Evolutionary conservation across 2,888 invertebrate genomes (phyloP).

Genomic region (Heliconius hortense): DNA sequence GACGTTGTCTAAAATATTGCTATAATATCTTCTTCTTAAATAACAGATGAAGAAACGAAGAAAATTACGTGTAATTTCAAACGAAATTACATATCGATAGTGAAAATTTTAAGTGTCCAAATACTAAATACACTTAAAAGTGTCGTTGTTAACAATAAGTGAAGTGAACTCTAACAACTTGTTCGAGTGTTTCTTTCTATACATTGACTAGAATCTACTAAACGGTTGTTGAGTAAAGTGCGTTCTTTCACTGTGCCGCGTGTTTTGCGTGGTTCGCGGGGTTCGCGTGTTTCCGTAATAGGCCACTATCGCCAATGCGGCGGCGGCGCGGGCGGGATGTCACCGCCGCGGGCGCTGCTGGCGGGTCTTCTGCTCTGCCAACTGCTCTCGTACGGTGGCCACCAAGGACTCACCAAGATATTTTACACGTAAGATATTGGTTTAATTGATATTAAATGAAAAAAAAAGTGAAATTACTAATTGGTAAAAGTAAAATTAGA

Average conservation of each 20-base stretch:
- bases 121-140: background rate
- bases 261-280: constrained; percentile 33
- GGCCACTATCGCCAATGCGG: constrained; percentile 75
- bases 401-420: constrained; percentile 81
- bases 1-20: background rate
- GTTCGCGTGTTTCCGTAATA: constrained; percentile 60
- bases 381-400: constrained; percentile 78
- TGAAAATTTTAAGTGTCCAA: background rate
- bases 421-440: constrained; percentile 72
- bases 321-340: constrained; percentile 74
- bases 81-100: constrained; percentile 10
- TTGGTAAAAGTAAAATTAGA: background rate
- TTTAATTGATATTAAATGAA: background rate
- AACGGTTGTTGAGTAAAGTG: constrained; percentile 24
- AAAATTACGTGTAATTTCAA: constrained; percentile 5
- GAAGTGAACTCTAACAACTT: background rate
- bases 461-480: background rate
- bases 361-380: constrained; percentile 75
- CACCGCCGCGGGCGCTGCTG: constrained; percentile 79
- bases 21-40: background rate
- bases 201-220: background rate
- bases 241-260: constrained; percentile 28
- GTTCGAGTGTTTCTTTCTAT: background rate
- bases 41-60: constrained; percentile 20
- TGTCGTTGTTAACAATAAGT: background rate